Percentiles rank a stretch among this genome's conserved stretches.
These are phyloP conservation scores for Tachysurus fulvidraco DNA, from an alignment of 2,113 vertebrate genomes.

Conservation along the genomic window DNA sequence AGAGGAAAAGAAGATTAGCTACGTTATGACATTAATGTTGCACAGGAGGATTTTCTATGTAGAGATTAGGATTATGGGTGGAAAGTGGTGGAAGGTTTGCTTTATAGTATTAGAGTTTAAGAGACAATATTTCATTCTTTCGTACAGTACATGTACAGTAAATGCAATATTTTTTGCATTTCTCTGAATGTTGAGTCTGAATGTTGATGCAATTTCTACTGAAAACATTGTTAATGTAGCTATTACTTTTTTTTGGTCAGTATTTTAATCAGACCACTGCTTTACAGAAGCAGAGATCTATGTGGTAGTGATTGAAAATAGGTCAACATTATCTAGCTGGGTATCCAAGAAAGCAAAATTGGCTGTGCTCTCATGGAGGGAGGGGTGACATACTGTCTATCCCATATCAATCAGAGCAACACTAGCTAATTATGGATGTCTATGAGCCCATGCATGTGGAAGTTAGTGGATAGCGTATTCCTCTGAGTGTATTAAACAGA, in stretches of 20 bases:
- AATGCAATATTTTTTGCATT: not conserved
- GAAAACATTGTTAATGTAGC: not conserved
- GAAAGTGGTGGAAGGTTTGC: constrained; percentile 31
- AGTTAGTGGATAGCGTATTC: not conserved
- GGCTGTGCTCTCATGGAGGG: not conserved
- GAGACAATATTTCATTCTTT: not conserved
- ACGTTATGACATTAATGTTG: constrained; percentile 62
- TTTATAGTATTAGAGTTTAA: not conserved
- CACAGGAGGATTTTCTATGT: constrained; percentile 19
- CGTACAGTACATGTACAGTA: not conserved
- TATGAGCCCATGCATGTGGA: not conserved
- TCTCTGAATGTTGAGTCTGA: not conserved
- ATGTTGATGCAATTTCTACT: not conserved
- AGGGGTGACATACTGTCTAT: not conserved
- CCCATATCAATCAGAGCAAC: not conserved
- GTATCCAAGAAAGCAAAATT: not conserved
- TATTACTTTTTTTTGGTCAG: not conserved
- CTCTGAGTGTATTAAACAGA: not conserved
- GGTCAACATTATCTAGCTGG: not conserved
- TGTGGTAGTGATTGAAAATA: not conserved
- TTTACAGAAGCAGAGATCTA: not conserved
- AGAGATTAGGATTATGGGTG: constrained; percentile 29
- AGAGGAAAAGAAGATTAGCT: constrained; percentile 67
- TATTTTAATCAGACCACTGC: not conserved
- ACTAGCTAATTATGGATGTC: not conserved